phyloP scores from a whole-genome alignment of 1,140 invertebrate species.

The Eulimnadia texana region DNA sequence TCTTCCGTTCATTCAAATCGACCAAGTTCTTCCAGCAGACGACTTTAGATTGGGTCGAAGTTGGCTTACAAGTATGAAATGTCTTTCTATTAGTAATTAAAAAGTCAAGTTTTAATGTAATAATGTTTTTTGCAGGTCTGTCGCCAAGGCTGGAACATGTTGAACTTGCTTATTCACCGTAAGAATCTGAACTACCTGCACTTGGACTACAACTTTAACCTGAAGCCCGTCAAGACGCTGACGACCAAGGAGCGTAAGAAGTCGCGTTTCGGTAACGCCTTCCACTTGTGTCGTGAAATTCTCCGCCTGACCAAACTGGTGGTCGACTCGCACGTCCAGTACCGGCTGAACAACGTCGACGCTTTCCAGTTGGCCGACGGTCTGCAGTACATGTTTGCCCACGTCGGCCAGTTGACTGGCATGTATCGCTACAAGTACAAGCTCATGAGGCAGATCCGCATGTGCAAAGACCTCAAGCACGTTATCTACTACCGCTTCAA shows the following conservation, averaged over 20 bases:
- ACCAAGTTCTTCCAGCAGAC: conserved; percentile 99
- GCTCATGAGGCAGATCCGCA: conserved; percentile 96
- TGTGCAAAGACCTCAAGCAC: conserved; percentile 99
- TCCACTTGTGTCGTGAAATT: conserved; percentile 98
- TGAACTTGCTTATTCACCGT: conserved; percentile 95
- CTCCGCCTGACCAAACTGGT: conserved; percentile 92
- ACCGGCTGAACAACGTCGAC: conserved; percentile 96
- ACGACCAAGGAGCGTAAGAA: conserved; percentile 99
- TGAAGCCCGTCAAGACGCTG: conserved; percentile 98
- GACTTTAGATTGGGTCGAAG: conserved; percentile 98
- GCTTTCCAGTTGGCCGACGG: conserved; percentile 97
- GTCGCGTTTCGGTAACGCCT: conserved; percentile 98
- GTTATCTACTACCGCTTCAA: conserved; percentile 99
- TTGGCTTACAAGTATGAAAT: conserved; percentile 55
- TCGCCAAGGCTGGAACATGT: conserved; percentile 98
- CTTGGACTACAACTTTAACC: conserved; percentile 99
- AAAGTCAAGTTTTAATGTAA: not conserved
- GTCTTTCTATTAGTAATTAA: not conserved
- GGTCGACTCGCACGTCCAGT: conserved; percentile 98
- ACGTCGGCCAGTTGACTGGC: conserved; percentile 97
- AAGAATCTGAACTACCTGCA: conserved; percentile 99
- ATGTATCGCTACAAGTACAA: conserved; percentile 99
- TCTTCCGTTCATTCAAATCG: conserved; percentile 97
- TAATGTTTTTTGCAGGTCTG: conserved; percentile 64
- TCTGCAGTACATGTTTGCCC: conserved; percentile 98